Conservation (phyloP, 2,888 invertebrate genomes). For the Apodemia zela region DNA sequence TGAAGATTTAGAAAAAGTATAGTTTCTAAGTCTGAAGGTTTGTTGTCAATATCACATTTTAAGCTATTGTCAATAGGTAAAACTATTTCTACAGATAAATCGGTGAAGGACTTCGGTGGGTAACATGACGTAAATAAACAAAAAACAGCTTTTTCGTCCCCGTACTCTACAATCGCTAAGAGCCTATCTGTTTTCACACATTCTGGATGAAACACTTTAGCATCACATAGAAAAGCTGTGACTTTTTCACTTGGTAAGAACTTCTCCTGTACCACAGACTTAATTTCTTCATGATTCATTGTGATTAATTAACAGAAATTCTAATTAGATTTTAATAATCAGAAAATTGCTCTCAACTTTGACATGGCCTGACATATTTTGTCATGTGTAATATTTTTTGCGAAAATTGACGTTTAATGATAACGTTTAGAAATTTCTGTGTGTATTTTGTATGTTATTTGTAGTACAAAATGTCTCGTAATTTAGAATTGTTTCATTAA, state of each 20-base stretch:
- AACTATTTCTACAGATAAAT: slow-evolving; percentile 89
- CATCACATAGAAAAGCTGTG: slow-evolving; percentile 67
- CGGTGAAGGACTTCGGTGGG: slow-evolving; percentile 86
- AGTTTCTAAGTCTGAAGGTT: slow-evolving; percentile 77
- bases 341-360: not conserved
- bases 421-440: too few species aligned
- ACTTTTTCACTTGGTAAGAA: slow-evolving; percentile 71
- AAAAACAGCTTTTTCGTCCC: slow-evolving; percentile 70
- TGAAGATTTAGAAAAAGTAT: slow-evolving; percentile 73
- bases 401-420: too few species aligned
- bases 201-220: slow-evolving; percentile 70
- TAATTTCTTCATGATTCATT: slow-evolving; percentile 75
- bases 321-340: slow-evolving; percentile 25
- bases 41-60: slow-evolving; percentile 86
- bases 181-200: slow-evolving; percentile 71
- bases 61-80: slow-evolving; percentile 90
- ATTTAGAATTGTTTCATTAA: too few species aligned
- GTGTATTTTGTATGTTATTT: too few species aligned
- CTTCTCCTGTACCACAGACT: slow-evolving; percentile 71
- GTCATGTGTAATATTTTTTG: too few species aligned
- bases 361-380: not conserved
- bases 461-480: too few species aligned
- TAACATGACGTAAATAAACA: slow-evolving; percentile 77
- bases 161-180: slow-evolving; percentile 70
- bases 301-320: slow-evolving; percentile 37